Evolutionary conservation across 2,888 invertebrate species (phyloP).

Genomic region (Spisula subtruncata): DNA sequence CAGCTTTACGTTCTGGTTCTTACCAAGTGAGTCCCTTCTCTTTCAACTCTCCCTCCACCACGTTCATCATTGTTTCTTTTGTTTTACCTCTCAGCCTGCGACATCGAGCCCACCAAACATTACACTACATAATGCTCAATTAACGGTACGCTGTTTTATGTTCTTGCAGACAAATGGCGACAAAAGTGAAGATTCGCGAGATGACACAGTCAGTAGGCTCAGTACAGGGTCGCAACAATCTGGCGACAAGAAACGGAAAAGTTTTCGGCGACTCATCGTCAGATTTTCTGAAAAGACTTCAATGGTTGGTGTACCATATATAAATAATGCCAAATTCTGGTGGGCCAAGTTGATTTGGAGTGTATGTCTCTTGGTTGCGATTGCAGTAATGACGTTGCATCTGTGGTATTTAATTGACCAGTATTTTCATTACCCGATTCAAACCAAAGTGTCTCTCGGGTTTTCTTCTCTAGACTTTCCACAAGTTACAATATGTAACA

Average conservation of each 20-base stretch:
- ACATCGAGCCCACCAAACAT: too few relatives aligned
- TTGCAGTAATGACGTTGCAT: conserved; percentile 71
- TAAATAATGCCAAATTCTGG: conserved; percentile 67
- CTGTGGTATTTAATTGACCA: conserved; percentile 70
- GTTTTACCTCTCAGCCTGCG: too few relatives aligned
- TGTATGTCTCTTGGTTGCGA: conserved; percentile 61
- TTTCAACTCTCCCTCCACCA: too few relatives aligned
- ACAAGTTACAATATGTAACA: conserved; percentile 69
- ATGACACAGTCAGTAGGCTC: neutral
- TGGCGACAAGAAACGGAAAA: conserved; percentile 64
- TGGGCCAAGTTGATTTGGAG: conserved; percentile 71
- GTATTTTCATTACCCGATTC: conserved; percentile 68
- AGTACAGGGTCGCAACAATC: conserved; percentile 58
- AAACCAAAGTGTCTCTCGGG: conserved; percentile 69
- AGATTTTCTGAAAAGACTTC: conserved; percentile 78
- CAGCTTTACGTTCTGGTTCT: too few relatives aligned
- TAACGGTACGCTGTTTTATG: neutral
- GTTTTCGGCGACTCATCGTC: conserved; percentile 63
- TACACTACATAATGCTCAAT: too few relatives aligned
- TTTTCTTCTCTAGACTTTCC: conserved; percentile 64
- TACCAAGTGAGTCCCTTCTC: too few relatives aligned
- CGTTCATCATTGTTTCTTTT: too few relatives aligned
- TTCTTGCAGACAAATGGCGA: neutral
- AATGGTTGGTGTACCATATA: conserved; percentile 75
- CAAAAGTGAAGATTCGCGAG: neutral